Percentiles rank a stretch among this genome's conserved stretches.
phyloP scores from a whole-genome alignment of 2,888 invertebrate genomes.

The Nysson spinosus region DNA sequence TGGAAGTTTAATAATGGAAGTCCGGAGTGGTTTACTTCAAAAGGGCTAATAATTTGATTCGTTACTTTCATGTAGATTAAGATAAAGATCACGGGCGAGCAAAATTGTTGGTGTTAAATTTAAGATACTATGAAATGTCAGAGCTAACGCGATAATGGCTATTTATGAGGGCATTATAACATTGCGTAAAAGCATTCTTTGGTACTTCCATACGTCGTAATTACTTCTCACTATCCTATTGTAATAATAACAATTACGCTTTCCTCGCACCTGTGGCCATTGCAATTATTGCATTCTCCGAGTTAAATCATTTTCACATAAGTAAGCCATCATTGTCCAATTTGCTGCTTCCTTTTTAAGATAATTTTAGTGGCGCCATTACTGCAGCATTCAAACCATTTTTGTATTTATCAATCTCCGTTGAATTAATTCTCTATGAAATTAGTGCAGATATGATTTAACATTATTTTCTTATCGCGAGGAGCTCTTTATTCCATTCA shows the following conservation, averaged over 20 bases:
- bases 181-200: conserved; percentile 30
- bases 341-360: too few relatives aligned
- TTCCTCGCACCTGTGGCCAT: conserved; percentile 20
- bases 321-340: too few relatives aligned
- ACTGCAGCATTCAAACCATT: too few relatives aligned
- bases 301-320: not conserved
- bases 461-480: too few relatives aligned
- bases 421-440: too few relatives aligned
- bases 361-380: too few relatives aligned
- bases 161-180: conserved; percentile 37
- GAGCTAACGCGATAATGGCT: conserved; percentile 35
- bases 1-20: too few relatives aligned
- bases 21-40: too few relatives aligned
- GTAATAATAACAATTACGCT: conserved; percentile 28
- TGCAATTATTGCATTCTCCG: conserved; percentile 9
- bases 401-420: too few relatives aligned
- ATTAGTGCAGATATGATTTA: too few relatives aligned
- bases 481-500: too few relatives aligned
- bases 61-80: not conserved
- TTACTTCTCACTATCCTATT: conserved; percentile 39
- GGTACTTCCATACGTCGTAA: conserved; percentile 17
- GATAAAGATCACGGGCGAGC: not conserved
- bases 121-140: conserved; percentile 22
- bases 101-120: conserved; percentile 1
- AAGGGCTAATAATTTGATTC: too few relatives aligned